Conservation (phyloP, 92 coral and sea anemone genomes). For the Porites rus region DNA sequence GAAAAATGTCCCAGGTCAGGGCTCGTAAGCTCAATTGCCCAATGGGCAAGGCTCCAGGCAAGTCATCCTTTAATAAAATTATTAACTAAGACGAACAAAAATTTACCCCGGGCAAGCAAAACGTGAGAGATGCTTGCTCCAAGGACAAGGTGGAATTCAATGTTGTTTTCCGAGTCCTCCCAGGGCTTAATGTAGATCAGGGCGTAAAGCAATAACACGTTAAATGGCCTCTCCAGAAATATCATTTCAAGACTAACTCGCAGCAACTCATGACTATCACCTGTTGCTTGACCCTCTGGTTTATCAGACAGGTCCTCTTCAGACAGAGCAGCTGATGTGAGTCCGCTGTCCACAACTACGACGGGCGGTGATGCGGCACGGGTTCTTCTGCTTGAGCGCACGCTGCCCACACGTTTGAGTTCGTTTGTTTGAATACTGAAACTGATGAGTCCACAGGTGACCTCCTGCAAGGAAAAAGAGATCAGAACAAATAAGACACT, state of each 20-base stretch:
- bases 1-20: too few relatives aligned
- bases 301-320: slow-evolving; percentile 91
- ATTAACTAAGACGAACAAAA: too few relatives aligned
- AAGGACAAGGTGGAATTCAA: too few relatives aligned
- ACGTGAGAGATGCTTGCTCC: too few relatives aligned
- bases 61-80: too few relatives aligned
- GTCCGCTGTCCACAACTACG: slow-evolving; percentile 59
- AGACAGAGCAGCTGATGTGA: slow-evolving; percentile 75
- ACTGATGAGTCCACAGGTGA: slow-evolving; percentile 87
- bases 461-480: slow-evolving; percentile 64
- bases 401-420: slow-evolving; percentile 70
- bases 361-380: slow-evolving; percentile 74
- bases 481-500: background rate
- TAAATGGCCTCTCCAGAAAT: background rate
- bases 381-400: slow-evolving; percentile 77
- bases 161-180: too few relatives aligned
- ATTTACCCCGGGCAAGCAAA: too few relatives aligned
- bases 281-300: slow-evolving; percentile 50
- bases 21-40: too few relatives aligned
- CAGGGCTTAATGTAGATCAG: too few relatives aligned
- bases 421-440: slow-evolving; percentile 83
- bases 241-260: too few relatives aligned
- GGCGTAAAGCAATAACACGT: too few relatives aligned
- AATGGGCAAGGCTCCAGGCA: too few relatives aligned
- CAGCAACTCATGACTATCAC: slow-evolving; percentile 1